Base-by-base conservation (phyloP, 2,888 invertebrate species). In the Drosophila quinaria region DNA sequence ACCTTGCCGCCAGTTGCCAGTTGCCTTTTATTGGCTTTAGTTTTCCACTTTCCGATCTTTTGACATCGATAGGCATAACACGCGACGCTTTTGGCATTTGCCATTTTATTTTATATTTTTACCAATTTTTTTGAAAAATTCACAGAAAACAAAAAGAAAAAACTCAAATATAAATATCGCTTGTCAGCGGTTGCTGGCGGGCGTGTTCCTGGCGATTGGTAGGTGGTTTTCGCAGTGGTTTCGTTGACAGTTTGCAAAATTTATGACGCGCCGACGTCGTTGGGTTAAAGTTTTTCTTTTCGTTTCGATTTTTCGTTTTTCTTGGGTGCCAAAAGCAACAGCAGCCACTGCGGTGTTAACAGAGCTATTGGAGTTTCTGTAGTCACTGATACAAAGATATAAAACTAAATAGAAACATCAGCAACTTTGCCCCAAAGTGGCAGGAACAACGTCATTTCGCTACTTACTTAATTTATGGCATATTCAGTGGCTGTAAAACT, bases 41-140 rank as follows among this genome's bases (percentile, higher is more conserved):
- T 73, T 83, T 75, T 72, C 47, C 52, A 46, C 54, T 56, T 61
- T 56, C 3, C 59, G 87, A 84, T 84, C 76, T 74, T 67, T 75
- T 69, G 68, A 63, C 78, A 67, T 52, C 68, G 87, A 84, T 84
- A 84, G 80, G 51, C 87, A 49, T 58, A 84, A 84, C 82, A 85
- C 85, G 87, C 87, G 69, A 87, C 78, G 67, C 75, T 84, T 84
- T 84, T 76, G 85, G 87, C 87, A 79, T 83, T 83, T 79, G 31
- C 50, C 67, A 58, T 58, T 58, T 58, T 37, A 47, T 58, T 39
- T 67, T 67, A 44, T 73, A 56, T 31, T 37, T 58, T 39, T 50
- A 55, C 58, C 55, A 55, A 63, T 81, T 85, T 82, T 82, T 82
- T 82, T 72, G 39, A 41, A 67, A 67, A 47, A 62, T 39, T 35